Conservation (phyloP, 2,797 vertebrate species). For the Taenioides sp. region DNA sequence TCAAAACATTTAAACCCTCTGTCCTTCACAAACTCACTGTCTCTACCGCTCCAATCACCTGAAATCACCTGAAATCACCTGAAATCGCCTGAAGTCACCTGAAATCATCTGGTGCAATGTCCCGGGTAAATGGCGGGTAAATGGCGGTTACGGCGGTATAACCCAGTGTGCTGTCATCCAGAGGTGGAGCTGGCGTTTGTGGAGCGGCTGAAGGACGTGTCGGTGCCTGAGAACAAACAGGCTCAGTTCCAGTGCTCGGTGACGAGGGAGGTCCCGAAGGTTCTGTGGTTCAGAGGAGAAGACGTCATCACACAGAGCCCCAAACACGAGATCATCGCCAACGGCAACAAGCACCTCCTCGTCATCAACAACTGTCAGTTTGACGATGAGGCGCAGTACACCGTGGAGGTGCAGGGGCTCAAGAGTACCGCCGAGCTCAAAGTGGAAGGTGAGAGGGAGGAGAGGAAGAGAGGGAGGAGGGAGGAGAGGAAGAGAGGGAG, state of each 20-base stretch:
- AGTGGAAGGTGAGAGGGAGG: conserved; percentile 86
- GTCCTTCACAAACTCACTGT: background rate
- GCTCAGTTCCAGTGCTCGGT: conserved; percentile 94
- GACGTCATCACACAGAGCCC: conserved; percentile 91
- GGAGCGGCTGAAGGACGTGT: conserved; percentile 89
- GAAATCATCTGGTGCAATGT: background rate
- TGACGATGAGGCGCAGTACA: conserved; percentile 93
- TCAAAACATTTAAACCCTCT: background rate
- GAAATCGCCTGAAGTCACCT: too few species aligned
- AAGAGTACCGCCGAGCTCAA: conserved; percentile 85
- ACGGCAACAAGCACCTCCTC: conserved; percentile 95
- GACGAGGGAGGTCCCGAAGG: conserved; percentile 91
- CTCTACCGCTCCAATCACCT: too few species aligned
- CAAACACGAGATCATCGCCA: conserved; percentile 93
- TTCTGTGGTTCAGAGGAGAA: conserved; percentile 89
- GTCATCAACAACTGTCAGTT: conserved; percentile 95
- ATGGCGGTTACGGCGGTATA: background rate
- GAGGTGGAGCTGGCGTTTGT: conserved; percentile 94
- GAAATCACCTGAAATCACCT: too few species aligned
- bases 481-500: too few species aligned
- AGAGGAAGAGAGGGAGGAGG: background rate
- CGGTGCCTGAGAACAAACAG: conserved; percentile 95
- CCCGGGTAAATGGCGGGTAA: background rate
- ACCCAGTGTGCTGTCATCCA: conserved; percentile 55
- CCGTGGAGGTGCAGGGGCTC: conserved; percentile 86